Evolutionary conservation across 2,113 vertebrate species (phyloP), one percentile per base, ranked within the genome.

Genomic region (Oophaga pumilio): DNA sequence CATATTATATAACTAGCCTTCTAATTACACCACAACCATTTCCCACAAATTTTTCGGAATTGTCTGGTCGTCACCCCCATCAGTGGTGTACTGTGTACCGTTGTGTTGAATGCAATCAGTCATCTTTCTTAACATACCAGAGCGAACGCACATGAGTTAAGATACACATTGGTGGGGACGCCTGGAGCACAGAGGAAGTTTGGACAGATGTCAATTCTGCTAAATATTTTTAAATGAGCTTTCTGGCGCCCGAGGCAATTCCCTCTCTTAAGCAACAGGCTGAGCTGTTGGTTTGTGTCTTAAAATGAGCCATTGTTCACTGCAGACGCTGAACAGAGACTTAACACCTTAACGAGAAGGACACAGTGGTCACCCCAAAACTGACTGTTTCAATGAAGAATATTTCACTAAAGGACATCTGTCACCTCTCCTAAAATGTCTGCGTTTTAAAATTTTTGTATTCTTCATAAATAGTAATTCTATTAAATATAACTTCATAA

Each of bases 131-230:
- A 76, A 85, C 69, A 85, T 9, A 9, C 57, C 4, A 8, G 8
- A 64, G 15, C 52, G 73, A 85, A 64, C 50, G 57, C 43, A 52
- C 64, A 50, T 24, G 57, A 60, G 84, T 18, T 14, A 49, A 66
- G 50, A 86, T 66, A 66, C 49, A 68, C 33, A 77, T 53, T 86
- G 84, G 60, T 28, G 11, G 15, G n/a, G 28, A 76, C 8, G 84
- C 84, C 84, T 78, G 57, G 43, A 86, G 84, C 74, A 28, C 59
- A 86, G 84, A 86, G 84, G 84, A 66, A 77, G 74, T 77, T 86
- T 86, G 84, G 84, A 78, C 14, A 86, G 84, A 86, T 43, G 71
- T 86, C 84, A 86, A 78, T 77, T 78, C 52, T 60, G 77, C 43
- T 66, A 86, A 86, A 78, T 76, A 77, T 78, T 84, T 77, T 86